phyloP scores from a whole-genome alignment of 2,113 vertebrate species.

The Mesembrinibis cayennensis region DNA sequence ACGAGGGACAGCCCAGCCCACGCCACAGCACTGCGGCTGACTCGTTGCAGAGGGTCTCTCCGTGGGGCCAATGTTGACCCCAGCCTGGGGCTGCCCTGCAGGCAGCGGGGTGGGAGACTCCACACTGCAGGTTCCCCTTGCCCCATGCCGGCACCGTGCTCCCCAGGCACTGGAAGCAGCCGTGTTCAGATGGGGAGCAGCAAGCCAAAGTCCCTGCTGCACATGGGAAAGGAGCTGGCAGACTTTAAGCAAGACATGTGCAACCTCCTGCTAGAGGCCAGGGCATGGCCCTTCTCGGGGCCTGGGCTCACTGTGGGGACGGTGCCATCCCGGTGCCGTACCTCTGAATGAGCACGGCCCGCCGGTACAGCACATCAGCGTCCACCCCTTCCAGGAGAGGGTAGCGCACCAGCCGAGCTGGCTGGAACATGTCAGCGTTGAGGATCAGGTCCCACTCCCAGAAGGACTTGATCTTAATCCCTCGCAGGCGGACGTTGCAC shows the following conservation, averaged over 20 bases:
- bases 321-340: background rate
- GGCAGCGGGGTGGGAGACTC: background rate
- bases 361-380: slow-evolving; percentile 83
- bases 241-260: background rate
- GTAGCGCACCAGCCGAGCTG: slow-evolving; percentile 88
- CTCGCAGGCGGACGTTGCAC: slow-evolving; percentile 90
- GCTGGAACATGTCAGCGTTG: slow-evolving; percentile 89
- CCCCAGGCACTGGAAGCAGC: background rate
- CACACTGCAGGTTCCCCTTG: background rate
- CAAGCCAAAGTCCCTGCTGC: background rate
- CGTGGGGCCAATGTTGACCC: background rate
- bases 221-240: background rate
- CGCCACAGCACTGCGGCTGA: rapidly evolving
- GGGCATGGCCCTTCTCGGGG: background rate
- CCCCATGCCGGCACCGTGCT: rapidly evolving
- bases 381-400: slow-evolving; percentile 89
- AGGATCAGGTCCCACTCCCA: slow-evolving; percentile 89
- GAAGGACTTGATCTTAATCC: slow-evolving; percentile 90
- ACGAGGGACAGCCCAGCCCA: background rate
- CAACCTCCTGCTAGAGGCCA: background rate
- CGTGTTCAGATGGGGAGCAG: background rate
- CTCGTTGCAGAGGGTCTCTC: background rate
- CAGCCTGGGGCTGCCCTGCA: background rate
- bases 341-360: slow-evolving; percentile 91
- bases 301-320: rapidly evolving